Evolutionary conservation across 1,140 invertebrate genomes (phyloP).

Genomic region (Idris sp.): DNA sequence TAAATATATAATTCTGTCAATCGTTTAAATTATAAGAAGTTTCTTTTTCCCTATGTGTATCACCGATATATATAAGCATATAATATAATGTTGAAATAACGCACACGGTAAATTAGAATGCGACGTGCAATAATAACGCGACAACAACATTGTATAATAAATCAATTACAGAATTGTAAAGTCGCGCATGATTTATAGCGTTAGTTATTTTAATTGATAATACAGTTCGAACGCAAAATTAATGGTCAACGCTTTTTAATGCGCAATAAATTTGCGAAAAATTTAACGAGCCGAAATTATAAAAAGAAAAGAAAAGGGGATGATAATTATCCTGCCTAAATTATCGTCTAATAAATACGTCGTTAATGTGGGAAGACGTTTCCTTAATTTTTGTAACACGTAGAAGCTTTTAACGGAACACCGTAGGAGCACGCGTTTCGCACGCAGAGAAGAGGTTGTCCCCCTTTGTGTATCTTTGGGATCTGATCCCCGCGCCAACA

Average conservation of each 20-base stretch:
- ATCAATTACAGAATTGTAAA: constrained; percentile 28
- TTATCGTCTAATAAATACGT: constrained; percentile 55
- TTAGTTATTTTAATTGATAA: constrained; percentile 25
- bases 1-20: constrained; percentile 23
- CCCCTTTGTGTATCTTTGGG: constrained; percentile 39
- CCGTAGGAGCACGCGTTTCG: constrained; percentile 32
- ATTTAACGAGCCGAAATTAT: constrained; percentile 40
- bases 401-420: constrained; percentile 53
- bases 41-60: no score
- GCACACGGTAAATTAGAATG: constrained; percentile 10
- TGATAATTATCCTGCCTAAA: constrained; percentile 19
- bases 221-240: constrained; percentile 1
- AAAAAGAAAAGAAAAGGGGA: constrained; percentile 18
- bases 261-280: constrained; percentile 39
- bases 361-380: constrained; percentile 47
- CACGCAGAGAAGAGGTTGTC: constrained; percentile 16
- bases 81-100: neutral
- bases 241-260: constrained; percentile 12
- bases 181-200: constrained; percentile 19
- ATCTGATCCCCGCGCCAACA: constrained; percentile 29
- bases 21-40: constrained; percentile 36
- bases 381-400: constrained; percentile 52
- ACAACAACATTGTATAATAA: constrained; percentile 28
- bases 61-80: no score
- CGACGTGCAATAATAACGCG: constrained; percentile 14